Base-by-base conservation (phyloP, 2,797 vertebrate genomes). In the Hyperoplus immaculatus region DNA sequence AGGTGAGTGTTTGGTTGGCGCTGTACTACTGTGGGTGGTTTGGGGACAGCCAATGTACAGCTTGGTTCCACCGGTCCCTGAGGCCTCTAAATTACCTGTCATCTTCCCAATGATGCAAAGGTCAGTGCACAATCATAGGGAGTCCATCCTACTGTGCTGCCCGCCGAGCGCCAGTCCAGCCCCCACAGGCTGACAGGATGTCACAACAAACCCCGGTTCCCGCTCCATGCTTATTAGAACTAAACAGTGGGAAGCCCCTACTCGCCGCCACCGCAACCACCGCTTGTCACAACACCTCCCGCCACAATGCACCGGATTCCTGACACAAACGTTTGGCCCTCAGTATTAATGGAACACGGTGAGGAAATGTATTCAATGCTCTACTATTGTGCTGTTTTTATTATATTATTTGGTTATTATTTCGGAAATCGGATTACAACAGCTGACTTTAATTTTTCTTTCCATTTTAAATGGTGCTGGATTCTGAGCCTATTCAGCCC, bases 51-150 rank as follows among this genome's bases (percentile, higher is more conserved):
- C 79, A 87, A 85, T 90, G 92, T 85, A 86, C 29, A 29, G 29
- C 29, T 29, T 80, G 87, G 74, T 78, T 88, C 87, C 83, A 86
- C 86, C 29, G 77, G 84, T 78, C 94, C 94, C 93, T 55, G 18
- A 94, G 95, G 95, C 87, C 94, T 69, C 92, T 94, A 95, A 95
- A 95, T 93, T 87, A 93, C 96, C 95, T 96, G 96, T 96, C 97
- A 96, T 94, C 96, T 96, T 95, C 90, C 84, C 87, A 94, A 92
- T 95, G 92, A 96, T 95, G 95, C 94, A 91, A 96, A 94, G 92
- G 95, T 95, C 95, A 96, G 94, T 91, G 80, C 85, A 90, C 92
- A 93, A 93, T 94, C 93, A 92, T 83, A 78, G 87, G 81, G 90
- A 92, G 89, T 92, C 88, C 91, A 78, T 92, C 87, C 89, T 81